Conservation (phyloP, 2,113 vertebrate genomes). For the Bos indicus region DNA sequence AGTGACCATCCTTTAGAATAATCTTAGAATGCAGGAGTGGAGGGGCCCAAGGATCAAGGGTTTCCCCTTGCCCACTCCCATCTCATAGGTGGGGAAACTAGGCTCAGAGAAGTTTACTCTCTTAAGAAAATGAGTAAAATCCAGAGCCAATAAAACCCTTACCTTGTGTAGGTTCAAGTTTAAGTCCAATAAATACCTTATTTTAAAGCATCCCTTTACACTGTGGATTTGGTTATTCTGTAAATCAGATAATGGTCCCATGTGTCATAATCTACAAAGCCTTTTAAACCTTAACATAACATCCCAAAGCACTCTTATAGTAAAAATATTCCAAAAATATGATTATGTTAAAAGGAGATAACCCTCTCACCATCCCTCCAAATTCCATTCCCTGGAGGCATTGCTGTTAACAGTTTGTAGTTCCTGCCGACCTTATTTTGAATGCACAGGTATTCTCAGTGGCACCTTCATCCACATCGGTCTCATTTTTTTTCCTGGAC, state of each 20-base stretch:
- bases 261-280: not conserved
- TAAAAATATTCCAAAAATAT: not conserved
- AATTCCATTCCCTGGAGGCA: not conserved
- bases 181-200: not conserved
- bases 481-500: not conserved
- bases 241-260: not conserved
- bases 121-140: not conserved
- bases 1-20: not conserved
- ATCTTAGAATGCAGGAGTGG: not conserved
- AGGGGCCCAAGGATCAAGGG: not conserved
- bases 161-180: not conserved
- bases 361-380: not conserved
- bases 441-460: not conserved
- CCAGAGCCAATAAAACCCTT: not conserved
- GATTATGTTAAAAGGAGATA: not conserved
- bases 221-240: not conserved
- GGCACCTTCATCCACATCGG: not conserved
- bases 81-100: not conserved
- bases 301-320: not conserved
- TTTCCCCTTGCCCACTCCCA: not conserved
- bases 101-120: not conserved
- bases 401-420: not conserved
- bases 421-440: not conserved
- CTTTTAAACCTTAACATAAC: not conserved
- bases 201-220: not conserved